phyloP scores from a whole-genome alignment of 1,140 invertebrate genomes.

The Medauroidea extradentata region DNA sequence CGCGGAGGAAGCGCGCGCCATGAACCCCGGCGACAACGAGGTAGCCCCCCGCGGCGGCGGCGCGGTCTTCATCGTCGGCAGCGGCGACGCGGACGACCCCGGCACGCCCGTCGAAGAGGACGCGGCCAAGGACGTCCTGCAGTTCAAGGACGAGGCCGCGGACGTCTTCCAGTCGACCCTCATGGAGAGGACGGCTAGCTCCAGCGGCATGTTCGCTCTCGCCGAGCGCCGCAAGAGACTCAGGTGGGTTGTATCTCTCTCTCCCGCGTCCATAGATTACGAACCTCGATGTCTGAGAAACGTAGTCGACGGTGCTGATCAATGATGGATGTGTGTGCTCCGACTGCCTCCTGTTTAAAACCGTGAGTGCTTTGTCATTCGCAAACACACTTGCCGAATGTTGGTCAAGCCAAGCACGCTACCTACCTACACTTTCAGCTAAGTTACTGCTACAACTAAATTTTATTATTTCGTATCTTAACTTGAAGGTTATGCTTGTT shows the following conservation, averaged over 20 bases:
- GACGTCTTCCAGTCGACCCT: background rate
- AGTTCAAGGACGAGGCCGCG: constrained; percentile 2
- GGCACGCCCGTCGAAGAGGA: background rate
- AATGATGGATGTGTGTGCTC: too few relatives aligned
- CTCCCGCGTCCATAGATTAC: background rate
- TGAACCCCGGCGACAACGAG: background rate
- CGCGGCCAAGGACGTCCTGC: background rate
- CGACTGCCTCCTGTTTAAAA: too few relatives aligned
- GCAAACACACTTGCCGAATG: too few relatives aligned
- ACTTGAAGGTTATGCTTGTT: too few relatives aligned
- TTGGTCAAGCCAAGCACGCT: too few relatives aligned
- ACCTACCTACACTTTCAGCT: too few relatives aligned
- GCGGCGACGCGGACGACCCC: constrained; percentile 27
- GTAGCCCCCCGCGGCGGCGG: constrained; percentile 34
- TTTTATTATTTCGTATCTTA: too few relatives aligned
- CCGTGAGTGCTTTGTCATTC: too few relatives aligned
- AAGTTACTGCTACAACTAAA: too few relatives aligned
- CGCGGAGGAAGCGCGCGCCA: too few relatives aligned
- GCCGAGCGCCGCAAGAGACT: constrained; percentile 48
- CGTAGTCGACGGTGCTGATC: too few relatives aligned
- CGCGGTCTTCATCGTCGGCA: constrained; percentile 47
- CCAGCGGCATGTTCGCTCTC: constrained; percentile 42
- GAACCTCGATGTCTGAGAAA: background rate
- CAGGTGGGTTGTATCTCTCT: constrained; percentile 39
- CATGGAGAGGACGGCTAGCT: constrained; percentile 26